A percentile compares a stretch with the other conserved stretches of the same genome.
Conservation (phyloP, 1,140 invertebrate species). For the Chelonus insularis region DNA sequence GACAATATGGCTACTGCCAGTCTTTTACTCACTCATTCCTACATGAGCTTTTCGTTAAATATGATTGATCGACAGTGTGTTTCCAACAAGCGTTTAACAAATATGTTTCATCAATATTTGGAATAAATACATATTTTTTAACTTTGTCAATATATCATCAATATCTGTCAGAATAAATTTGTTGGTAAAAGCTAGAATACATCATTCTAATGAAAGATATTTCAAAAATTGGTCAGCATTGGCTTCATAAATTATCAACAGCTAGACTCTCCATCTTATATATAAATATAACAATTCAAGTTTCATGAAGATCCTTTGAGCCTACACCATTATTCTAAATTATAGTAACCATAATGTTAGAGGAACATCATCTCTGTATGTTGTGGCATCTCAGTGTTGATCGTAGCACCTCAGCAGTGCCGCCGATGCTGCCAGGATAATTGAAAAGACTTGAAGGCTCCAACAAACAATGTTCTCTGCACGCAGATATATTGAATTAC, state of each 20-base stretch:
- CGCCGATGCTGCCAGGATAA: conserved; percentile 12
- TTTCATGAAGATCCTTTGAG: background rate
- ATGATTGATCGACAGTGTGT: conserved; percentile 47
- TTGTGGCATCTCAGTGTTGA: conserved; percentile 6
- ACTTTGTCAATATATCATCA: too few relatives aligned
- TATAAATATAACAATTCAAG: conserved; percentile 7
- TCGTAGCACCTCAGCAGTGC: conserved; percentile 13
- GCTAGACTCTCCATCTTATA: too few relatives aligned
- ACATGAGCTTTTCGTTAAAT: conserved; percentile 33
- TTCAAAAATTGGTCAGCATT: too few relatives aligned
- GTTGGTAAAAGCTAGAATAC: too few relatives aligned
- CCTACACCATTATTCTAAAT: too few relatives aligned
- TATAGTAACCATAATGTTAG: background rate
- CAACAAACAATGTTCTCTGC: conserved; percentile 44
- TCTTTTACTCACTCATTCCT: conserved; percentile 28
- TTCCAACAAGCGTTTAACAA: too few relatives aligned
- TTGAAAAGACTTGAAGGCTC: conserved; percentile 32
- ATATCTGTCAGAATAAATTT: too few relatives aligned
- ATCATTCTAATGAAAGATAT: too few relatives aligned
- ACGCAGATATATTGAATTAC: conserved; percentile 45
- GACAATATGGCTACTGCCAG: conserved; percentile 49
- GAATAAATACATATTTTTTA: too few relatives aligned
- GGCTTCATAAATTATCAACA: too few relatives aligned
- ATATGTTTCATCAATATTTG: too few relatives aligned
- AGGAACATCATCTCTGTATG: background rate